phyloP scores from a whole-genome alignment of 2,797 vertebrate genomes.

The Peromyscus aztecus region DNA sequence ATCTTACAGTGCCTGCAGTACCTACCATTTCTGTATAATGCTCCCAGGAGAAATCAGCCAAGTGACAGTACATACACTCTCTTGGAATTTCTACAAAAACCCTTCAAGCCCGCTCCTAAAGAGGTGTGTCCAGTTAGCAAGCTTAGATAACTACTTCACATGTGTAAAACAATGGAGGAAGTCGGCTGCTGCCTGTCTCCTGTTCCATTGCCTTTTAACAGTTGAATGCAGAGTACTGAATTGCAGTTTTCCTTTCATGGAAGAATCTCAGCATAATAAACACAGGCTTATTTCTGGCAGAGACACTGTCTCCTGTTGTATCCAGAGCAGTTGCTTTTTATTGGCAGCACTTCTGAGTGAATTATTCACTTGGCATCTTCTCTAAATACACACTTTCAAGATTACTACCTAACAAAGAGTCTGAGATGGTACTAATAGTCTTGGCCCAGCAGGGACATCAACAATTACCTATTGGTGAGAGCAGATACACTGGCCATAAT shows the following conservation, averaged over 20 bases:
- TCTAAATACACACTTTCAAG: neutral
- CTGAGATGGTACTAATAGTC: neutral
- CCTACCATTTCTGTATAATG: neutral
- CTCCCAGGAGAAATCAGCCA: neutral
- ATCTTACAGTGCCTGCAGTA: neutral
- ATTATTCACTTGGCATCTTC: neutral
- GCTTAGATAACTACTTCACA: neutral
- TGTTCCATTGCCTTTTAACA: neutral
- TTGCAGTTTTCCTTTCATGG: neutral
- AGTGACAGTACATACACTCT: neutral
- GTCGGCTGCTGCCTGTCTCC: neutral
- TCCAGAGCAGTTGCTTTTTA: neutral
- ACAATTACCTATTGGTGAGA: neutral
- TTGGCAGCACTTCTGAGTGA: neutral
- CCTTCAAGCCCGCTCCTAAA: neutral
- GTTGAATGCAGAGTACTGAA: neutral
- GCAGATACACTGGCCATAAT: neutral
- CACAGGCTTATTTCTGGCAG: conserved; percentile 8
- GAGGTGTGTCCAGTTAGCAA: neutral
- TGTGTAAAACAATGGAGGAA: neutral
- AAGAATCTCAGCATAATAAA: neutral
- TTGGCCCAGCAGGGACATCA: neutral
- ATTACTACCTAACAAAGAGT: neutral
- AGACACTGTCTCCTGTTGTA: neutral
- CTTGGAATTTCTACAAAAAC: neutral